Conservation (phyloP, 2,888 invertebrate species). For the Fabriciana adippe region DNA sequence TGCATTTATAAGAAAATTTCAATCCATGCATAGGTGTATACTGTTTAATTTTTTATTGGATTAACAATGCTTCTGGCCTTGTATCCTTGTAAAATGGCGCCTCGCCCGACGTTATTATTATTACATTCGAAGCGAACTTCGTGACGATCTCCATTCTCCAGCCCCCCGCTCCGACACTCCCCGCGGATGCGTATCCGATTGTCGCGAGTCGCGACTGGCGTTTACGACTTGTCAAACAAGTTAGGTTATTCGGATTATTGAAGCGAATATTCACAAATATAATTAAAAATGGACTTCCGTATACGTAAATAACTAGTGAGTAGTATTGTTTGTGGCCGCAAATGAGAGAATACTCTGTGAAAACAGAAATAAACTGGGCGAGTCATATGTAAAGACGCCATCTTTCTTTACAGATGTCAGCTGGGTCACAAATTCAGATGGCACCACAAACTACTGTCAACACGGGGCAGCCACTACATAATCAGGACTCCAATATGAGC, state of each 20-base stretch:
- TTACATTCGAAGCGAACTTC: conserved; percentile 81
- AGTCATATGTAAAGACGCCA: conserved; percentile 83
- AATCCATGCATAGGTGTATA: conserved; percentile 41
- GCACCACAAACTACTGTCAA: conserved; percentile 96
- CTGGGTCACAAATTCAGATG: conserved; percentile 98
- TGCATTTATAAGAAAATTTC: conserved; percentile 29
- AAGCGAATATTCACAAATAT: conserved; percentile 57
- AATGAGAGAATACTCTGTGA: conserved; percentile 49
- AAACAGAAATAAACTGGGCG: conserved; percentile 63
- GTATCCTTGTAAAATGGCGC: conserved; percentile 82
- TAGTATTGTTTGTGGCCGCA: conserved; percentile 48
- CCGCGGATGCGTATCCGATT: conserved; percentile 81
- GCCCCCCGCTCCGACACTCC: conserved; percentile 56
- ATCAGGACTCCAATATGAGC: conserved; percentile 99
- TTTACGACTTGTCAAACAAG: conserved; percentile 81
- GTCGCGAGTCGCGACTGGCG: conserved; percentile 75
- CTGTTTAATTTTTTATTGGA: conserved; percentile 49
- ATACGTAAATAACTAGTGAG: conserved; percentile 60
- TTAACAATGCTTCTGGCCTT: conserved; percentile 74
- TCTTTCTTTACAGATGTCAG: conserved; percentile 93
- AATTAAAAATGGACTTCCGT: conserved; percentile 54
- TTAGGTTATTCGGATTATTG: conserved; percentile 72
- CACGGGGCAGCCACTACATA: conserved; percentile 92
- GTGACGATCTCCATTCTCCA: conserved; percentile 77
- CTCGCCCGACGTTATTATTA: conserved; percentile 75